Conservation (phyloP, 35 echinoderm and acorn worm species). For the Heliocidaris tuberculata region DNA sequence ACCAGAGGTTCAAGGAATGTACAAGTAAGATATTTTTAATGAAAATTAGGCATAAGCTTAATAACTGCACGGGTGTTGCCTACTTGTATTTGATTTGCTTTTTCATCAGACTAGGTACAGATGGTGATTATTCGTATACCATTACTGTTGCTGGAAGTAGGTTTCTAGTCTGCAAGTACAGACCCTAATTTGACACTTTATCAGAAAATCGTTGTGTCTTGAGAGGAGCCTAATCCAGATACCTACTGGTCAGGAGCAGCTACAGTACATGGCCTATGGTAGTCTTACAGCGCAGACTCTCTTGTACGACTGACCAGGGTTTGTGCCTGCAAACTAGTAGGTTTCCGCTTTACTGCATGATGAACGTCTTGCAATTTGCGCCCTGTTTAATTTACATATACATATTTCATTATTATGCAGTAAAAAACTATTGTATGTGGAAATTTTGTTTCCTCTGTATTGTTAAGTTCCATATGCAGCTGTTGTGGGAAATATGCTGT, state of each 20-base stretch:
- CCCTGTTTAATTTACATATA: background rate
- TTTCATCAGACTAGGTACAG: background rate
- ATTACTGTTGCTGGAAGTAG: background rate
- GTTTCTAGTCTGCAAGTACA: too few relatives aligned
- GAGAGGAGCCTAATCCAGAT: too few relatives aligned
- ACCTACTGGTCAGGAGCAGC: too few relatives aligned
- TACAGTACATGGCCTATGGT: too few relatives aligned
- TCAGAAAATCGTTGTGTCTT: too few relatives aligned
- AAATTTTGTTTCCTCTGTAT: background rate
- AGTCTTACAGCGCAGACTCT: too few relatives aligned
- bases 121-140: background rate
- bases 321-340: too few relatives aligned
- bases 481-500: too few relatives aligned
- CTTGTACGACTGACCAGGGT: too few relatives aligned
- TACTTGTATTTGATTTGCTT: background rate
- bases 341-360: background rate
- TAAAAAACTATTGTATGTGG: background rate
- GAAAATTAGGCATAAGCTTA: background rate
- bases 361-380: background rate
- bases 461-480: too few relatives aligned
- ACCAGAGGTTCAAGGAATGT: background rate
- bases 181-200: too few relatives aligned
- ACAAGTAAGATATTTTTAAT: background rate
- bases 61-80: slow-evolving; percentile 9
- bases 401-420: background rate